Base-by-base conservation (phyloP, 1,140 invertebrate species). In the Glomeris maerens region DNA sequence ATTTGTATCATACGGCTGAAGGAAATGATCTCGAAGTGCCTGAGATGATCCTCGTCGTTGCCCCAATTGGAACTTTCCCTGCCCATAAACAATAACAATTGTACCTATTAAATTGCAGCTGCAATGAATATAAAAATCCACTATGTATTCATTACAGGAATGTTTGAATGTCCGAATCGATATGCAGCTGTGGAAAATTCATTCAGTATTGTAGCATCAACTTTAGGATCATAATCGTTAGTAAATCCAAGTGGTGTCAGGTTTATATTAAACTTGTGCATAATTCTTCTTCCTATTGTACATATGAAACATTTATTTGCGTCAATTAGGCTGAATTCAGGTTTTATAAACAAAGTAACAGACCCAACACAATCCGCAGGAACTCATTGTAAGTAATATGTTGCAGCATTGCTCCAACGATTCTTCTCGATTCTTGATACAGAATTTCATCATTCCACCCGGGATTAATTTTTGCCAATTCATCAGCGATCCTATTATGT, bases 401-500 rank as follows among this genome's bases (percentile, higher is more conserved):
- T 55, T 69, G 67, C 13, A 69, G 66, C 47, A 38, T 63, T 10
- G 64, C 69, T 4, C 53, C 57, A 1, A 70, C 52, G 38, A 94
- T 87, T 54, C 79, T 75, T 49, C 89, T 72, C 0, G 85, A 73
- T 68, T 94, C 89, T 65, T 96, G 89, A 68, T 81, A 93, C 2
- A 84, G 64, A 0, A 62, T 64, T 63, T 91, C 86, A 60, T 92
- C 88, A 52, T 77, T 74, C 83, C 87, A 92, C 54, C 85, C 81
- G 0, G 84, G 83, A 69, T 96, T 96, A 25, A 94, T 60, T 3
- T 70, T 59, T 0, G 74, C 62, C 0, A 98, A 67, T 27, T 63
- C 66, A 29, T 77, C 74, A 0, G 90, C 88, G 20, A 96, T 71
- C 40, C 84, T 74, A 66, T 97, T 97, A 64, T 97, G 92, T 63